Base-by-base conservation (phyloP, 2,888 invertebrate genomes). In the Creontiades dilutus region DNA sequence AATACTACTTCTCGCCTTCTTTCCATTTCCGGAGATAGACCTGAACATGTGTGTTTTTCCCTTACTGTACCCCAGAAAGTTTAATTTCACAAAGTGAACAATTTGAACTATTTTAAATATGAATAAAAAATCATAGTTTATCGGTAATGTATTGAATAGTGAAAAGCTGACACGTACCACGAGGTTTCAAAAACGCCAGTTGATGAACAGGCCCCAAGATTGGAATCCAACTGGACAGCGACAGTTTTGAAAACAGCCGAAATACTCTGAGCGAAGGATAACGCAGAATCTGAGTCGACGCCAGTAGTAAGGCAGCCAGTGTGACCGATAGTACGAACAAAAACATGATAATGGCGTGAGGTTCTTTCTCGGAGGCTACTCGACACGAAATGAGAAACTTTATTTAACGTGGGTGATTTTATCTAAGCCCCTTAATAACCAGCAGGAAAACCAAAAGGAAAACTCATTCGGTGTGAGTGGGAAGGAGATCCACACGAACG, bases 191-290 rank as follows among this genome's bases (percentile, higher is more conserved):
- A 85, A 85, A 85, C 68, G 61, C 61, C 13, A 85, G 37, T 37
- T 28, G 57, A 9, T 48, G 28, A 28, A 85, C 16, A 0, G 85
- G 85, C 16, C 85, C 85, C 1, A 85, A 13, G 13, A 85, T 28
- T 12, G 68, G 68, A 23, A 85, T 47, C 14, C 28, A 37, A 16
- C 14, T 37, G 27, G 13, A n/a, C 4, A 7, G n/a, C 0, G 85
- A 61, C 23, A 85, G 85, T 61, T 85, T 85, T 57, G 27, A 61
- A 23, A 55, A 85, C 68, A 61, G 57, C 61, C 85, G 37, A 55
- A 85, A 14, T 13, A 47, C 19, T 61, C 61, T 57, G 57, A 85
- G 28, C 28, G 47, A 47, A 5, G 85, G 85, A 61, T 19, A 61
- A 0, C 11, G 23, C 27, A 85, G 23, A 27, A 85, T 61, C 23